Percentiles rank a stretch among this genome's conserved stretches.
These are phyloP conservation scores for Graphium colonna DNA, from an alignment of 2,888 invertebrate species.

Conservation along the genomic window DNA sequence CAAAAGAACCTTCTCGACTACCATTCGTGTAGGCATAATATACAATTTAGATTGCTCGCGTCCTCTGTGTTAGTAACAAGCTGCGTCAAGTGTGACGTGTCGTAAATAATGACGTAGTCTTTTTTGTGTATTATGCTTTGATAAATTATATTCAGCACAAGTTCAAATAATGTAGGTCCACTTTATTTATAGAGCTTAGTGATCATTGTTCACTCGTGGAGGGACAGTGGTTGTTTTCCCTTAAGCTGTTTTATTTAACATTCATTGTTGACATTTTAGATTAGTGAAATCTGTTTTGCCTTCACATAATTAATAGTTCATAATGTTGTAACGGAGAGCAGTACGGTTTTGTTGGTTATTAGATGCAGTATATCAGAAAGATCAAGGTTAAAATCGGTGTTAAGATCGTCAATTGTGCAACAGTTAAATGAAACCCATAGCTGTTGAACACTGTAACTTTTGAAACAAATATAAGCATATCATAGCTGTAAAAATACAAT, in stretches of 20 bases:
- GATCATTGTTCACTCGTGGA: conserved; percentile 52
- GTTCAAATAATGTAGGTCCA: conserved; percentile 78
- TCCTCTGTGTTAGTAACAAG: not conserved
- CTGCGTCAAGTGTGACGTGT: not conserved
- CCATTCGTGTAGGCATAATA: conserved; percentile 61
- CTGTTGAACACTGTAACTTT: conserved; percentile 82
- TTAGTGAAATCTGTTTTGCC: conserved; percentile 77
- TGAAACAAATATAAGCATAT: conserved; percentile 93
- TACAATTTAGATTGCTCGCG: conserved; percentile 32
- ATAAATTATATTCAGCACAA: conserved; percentile 69
- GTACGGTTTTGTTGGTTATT: conserved; percentile 69
- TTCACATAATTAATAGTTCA: conserved; percentile 75
- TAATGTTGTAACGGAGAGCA: conserved; percentile 70
- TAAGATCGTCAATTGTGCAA: conserved; percentile 74
- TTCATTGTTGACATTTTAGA: conserved; percentile 78
- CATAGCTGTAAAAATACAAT: conserved; percentile 94
- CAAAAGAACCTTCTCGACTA: conserved; percentile 48
- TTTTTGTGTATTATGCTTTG: conserved; percentile 56
- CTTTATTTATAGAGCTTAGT: conserved; percentile 73
- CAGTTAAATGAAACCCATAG: conserved; percentile 69
- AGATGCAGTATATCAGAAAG: conserved; percentile 63
- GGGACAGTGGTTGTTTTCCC: conserved; percentile 52
- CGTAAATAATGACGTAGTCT: conserved; percentile 24
- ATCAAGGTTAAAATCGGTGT: conserved; percentile 62
- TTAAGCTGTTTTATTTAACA: conserved; percentile 77